A percentile compares a stretch with the other conserved stretches of the same genome.
phyloP scores from a whole-genome alignment of 30 jellyfish, hydroid and myxozoan species.

The Rhopilema esculentum region DNA sequence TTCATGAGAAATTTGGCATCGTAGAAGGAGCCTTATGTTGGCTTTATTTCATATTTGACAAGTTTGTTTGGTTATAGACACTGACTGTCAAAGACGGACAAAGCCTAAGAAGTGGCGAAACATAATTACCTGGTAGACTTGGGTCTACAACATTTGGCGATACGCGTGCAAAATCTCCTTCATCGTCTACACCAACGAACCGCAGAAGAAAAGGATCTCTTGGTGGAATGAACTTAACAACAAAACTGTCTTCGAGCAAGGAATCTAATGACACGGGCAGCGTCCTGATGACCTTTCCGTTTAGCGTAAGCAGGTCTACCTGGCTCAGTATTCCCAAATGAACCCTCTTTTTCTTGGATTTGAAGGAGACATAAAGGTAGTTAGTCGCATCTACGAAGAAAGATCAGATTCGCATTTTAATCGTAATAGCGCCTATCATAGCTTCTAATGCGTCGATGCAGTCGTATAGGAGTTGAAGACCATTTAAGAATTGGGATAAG shows the following conservation, averaged over 20 bases:
- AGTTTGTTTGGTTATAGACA: too few species aligned
- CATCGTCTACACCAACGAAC: constrained; percentile 63
- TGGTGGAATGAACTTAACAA: constrained; percentile 54
- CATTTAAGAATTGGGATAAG: too few species aligned
- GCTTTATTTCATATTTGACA: too few species aligned
- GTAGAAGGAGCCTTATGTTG: too few species aligned
- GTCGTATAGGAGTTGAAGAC: too few species aligned
- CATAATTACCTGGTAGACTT: constrained; percentile 71
- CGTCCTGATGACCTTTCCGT: constrained; percentile 37
- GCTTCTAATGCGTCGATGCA: too few species aligned
- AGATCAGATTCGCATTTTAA: too few species aligned
- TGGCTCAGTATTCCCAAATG: constrained; percentile 43
- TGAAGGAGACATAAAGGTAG: constrained; percentile 59
- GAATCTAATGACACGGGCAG: constrained; percentile 22
- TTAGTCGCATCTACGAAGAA: constrained; percentile 52
- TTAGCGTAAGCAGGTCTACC: constrained; percentile 49
- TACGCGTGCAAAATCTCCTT: constrained; percentile 67
- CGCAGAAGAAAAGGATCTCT: constrained; percentile 69
- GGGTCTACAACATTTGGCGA: constrained; percentile 69
- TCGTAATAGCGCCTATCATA: too few species aligned
- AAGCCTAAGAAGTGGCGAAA: too few species aligned
- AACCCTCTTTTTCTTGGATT: constrained; percentile 30
- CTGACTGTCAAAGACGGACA: too few species aligned
- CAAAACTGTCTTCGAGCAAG: constrained; percentile 52
- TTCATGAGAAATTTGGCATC: too few species aligned